Conservation (phyloP, 2,888 invertebrate genomes). For the Craniophora ligustri region DNA sequence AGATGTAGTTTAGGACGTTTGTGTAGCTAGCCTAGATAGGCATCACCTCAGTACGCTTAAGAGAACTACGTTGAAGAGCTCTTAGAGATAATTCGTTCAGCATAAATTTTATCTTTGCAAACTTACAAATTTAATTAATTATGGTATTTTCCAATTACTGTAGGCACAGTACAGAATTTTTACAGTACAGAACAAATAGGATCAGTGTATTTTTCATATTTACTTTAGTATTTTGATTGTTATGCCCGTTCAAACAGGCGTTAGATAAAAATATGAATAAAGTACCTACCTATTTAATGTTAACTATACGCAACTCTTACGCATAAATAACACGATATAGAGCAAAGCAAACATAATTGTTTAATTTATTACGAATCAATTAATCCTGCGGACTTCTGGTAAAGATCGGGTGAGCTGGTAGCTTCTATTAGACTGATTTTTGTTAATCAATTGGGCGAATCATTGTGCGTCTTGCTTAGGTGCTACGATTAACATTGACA, state of each 20-base stretch:
- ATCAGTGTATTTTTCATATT: constrained; percentile 33
- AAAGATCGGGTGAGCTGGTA: neutral
- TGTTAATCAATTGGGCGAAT: constrained; percentile 21
- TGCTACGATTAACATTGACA: constrained; percentile 31
- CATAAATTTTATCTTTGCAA: neutral
- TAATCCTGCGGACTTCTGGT: neutral
- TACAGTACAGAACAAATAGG: neutral
- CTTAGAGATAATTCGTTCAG: neutral
- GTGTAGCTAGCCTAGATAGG: too few species aligned
- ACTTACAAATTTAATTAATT: neutral
- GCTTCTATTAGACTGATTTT: neutral
- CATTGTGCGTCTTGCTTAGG: constrained; percentile 5
- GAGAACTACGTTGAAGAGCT: too few species aligned
- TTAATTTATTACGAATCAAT: constrained; percentile 27
- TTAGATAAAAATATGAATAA: constrained; percentile 35
- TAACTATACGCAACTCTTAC: constrained; percentile 29
- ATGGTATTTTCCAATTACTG: constrained; percentile 14
- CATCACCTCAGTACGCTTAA: too few species aligned
- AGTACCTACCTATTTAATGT: constrained; percentile 20
- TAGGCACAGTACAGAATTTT: too few species aligned
- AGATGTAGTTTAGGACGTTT: too few species aligned
- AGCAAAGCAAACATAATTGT: neutral
- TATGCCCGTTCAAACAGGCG: constrained; percentile 23
- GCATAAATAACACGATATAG: constrained; percentile 19
- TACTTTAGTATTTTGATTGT: constrained; percentile 10